Conservation (phyloP, 2,113 vertebrate genomes). For the Alethe castanea region DNA sequence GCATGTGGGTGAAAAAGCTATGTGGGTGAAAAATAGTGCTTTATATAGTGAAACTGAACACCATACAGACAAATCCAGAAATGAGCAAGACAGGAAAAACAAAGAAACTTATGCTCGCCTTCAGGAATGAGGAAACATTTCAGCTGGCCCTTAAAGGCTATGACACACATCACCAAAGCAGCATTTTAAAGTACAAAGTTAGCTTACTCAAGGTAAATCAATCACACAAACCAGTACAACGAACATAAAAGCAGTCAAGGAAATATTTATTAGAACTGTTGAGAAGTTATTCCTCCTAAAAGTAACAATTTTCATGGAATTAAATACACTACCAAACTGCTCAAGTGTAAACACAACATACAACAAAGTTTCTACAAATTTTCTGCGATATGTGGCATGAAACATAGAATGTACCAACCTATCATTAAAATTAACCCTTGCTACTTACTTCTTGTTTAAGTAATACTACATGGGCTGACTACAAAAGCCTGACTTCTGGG, state of each 20-base stretch:
- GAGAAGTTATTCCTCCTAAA: not conserved
- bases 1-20: constrained; percentile 3
- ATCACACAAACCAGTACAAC: not conserved
- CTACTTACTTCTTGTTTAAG: not conserved
- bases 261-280: not conserved
- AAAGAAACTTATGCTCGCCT: not conserved
- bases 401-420: not conserved
- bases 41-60: constrained; percentile 17
- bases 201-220: not conserved
- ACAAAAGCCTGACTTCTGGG: not conserved
- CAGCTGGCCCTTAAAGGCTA: not conserved
- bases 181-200: not conserved
- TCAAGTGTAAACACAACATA: not conserved
- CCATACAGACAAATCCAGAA: not conserved
- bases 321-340: not conserved
- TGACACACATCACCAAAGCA: not conserved
- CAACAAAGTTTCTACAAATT: not conserved
- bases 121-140: constrained; percentile 1
- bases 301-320: not conserved
- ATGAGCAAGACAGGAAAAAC: not conserved
- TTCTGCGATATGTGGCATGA: not conserved
- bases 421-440: not conserved
- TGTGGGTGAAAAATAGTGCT: constrained; percentile 22
- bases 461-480: not conserved
- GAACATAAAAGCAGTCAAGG: not conserved